Conservation (phyloP, 23 tunicate species). For the Diplosoma virens region DNA sequence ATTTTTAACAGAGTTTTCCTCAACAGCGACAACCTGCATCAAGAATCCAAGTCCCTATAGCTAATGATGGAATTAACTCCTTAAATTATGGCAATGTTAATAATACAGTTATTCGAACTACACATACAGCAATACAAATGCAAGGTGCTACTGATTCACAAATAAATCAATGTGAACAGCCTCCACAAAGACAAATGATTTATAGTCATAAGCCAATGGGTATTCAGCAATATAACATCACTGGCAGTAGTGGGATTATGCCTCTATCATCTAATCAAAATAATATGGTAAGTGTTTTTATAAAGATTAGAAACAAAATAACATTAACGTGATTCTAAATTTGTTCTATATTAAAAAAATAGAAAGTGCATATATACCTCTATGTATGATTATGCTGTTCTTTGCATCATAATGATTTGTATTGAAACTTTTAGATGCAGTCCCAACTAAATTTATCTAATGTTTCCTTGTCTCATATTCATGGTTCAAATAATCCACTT, state of each 20-base stretch:
- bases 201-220: conserved; percentile 18
- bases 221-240: conserved; percentile 1
- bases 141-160: conserved; percentile 1
- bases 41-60: neutral
- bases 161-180: conserved; percentile 15
- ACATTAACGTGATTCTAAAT: too few relatives aligned
- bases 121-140: neutral
- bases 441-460: too few relatives aligned
- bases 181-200: conserved; percentile 25
- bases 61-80: neutral
- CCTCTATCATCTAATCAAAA: conserved; percentile 16
- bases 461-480: too few relatives aligned
- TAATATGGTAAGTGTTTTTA: conserved; percentile 7
- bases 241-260: conserved; percentile 11
- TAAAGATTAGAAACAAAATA: too few relatives aligned
- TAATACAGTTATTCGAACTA: conserved; percentile 8
- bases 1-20: too few relatives aligned
- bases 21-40: neutral
- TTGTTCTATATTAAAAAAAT: too few relatives aligned
- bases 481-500: conserved; percentile 49
- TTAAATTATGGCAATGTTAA: neutral
- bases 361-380: too few relatives aligned
- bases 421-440: too few relatives aligned
- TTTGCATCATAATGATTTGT: too few relatives aligned
- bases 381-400: too few relatives aligned